Evolutionary conservation across 1,140 invertebrate species (phyloP).

Genomic region (Sarcophaga peregrina): DNA sequence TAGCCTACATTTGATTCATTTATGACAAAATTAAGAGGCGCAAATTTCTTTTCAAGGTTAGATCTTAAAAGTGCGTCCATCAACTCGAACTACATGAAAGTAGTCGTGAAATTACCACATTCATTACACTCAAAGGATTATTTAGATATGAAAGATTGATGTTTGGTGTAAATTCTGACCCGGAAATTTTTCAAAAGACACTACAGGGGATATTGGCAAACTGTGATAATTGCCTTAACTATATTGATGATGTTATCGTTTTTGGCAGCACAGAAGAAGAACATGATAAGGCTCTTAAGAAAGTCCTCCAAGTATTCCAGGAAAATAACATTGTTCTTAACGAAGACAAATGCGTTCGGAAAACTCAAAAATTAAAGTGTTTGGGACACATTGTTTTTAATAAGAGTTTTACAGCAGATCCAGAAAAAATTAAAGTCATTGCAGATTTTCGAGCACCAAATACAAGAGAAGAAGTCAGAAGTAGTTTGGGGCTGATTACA

Average conservation of each 20-base stretch:
- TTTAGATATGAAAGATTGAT: constrained; percentile 50
- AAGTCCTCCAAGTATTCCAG: too few species aligned
- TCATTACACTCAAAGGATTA: constrained; percentile 49
- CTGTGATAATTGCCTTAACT: constrained; percentile 32
- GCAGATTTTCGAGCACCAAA: too few species aligned
- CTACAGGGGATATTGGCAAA: constrained; percentile 43
- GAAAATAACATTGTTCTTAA: too few species aligned
- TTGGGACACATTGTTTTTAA: too few species aligned
- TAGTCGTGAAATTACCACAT: constrained; percentile 49
- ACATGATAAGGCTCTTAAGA: background rate
- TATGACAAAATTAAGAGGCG: constrained; percentile 34
- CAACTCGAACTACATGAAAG: constrained; percentile 55
- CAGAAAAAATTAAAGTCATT: constrained; percentile 47
- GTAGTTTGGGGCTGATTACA: too few species aligned
- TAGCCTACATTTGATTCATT: constrained; percentile 26
- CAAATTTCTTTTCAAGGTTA: constrained; percentile 51
- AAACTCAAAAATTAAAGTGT: too few species aligned
- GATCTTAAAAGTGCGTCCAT: constrained; percentile 52
- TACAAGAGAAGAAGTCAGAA: too few species aligned
- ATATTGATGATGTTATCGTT: constrained; percentile 31
- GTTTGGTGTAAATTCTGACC: constrained; percentile 48
- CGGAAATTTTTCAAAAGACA: constrained; percentile 50
- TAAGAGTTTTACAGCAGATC: too few species aligned
- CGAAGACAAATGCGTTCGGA: too few species aligned
- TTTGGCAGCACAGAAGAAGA: too few species aligned